These are phyloP conservation scores for Macrobrachium rosenbergii DNA, from an alignment of 1,140 invertebrate species.

Conservation along the genomic window DNA sequence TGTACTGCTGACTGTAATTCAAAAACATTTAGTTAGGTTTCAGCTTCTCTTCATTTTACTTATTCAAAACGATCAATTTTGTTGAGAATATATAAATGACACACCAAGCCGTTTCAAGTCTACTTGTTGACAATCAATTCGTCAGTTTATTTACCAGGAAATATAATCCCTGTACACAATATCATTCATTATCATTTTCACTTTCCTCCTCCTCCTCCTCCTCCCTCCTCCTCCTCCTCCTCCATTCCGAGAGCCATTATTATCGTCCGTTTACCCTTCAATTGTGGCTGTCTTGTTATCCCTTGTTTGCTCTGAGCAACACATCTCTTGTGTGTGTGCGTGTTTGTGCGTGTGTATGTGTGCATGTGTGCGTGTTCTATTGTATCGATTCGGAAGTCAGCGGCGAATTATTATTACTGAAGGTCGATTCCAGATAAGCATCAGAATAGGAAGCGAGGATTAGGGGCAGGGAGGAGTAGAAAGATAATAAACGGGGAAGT, in stretches of 20 bases:
- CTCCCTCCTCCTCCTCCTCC: background rate
- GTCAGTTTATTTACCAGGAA: too few relatives aligned
- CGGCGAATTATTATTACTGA: background rate
- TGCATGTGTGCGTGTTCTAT: background rate
- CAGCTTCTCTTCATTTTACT: too few relatives aligned
- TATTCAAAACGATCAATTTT: too few relatives aligned
- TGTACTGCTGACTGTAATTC: too few relatives aligned
- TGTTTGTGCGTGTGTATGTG: background rate
- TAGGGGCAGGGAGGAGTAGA: background rate
- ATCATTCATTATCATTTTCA: background rate
- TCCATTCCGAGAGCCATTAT: slow-evolving; percentile 11
- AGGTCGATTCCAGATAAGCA: background rate
- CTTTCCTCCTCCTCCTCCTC: background rate
- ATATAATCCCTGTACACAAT: background rate
- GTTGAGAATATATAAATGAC: too few relatives aligned
- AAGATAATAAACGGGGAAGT: background rate
- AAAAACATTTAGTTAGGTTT: too few relatives aligned
- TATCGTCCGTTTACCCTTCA: slow-evolving; percentile 13
- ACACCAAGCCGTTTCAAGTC: too few relatives aligned
- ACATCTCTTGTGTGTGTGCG: background rate
- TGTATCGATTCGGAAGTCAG: background rate
- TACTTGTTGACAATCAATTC: too few relatives aligned
- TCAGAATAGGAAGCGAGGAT: background rate
- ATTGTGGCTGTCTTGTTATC: slow-evolving; percentile 21
- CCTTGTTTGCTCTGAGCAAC: background rate